phyloP scores from a whole-genome alignment of 2,888 invertebrate genomes.

The Iselma pallidipennis region DNA sequence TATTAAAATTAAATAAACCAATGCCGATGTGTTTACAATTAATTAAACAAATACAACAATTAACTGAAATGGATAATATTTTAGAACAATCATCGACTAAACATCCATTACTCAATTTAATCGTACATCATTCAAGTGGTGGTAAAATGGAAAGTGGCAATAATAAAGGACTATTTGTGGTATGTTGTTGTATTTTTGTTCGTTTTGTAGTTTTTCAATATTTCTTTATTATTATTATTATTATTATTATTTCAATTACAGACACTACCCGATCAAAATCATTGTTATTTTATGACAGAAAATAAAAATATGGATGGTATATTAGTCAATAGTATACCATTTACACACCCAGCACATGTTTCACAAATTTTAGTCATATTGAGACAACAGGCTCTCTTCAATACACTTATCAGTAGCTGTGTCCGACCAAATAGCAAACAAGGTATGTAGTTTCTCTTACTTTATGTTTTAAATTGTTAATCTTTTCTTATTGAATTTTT shows the following conservation, averaged over 20 bases:
- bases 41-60: constrained; percentile 67
- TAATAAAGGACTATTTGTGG: constrained; percentile 83
- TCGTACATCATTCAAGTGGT: constrained; percentile 77
- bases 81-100: constrained; percentile 53
- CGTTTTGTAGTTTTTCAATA: too few relatives aligned
- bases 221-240: not conserved
- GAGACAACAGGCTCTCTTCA: constrained; percentile 90
- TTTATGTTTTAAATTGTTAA: constrained; percentile 1
- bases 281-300: constrained; percentile 92
- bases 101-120: constrained; percentile 73
- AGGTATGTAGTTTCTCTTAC: constrained; percentile 57
- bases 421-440: constrained; percentile 80
- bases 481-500: constrained; percentile 9
- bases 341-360: constrained; percentile 92
- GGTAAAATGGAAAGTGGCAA: constrained; percentile 73
- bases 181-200: constrained; percentile 56
- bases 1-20: constrained; percentile 76
- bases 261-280: constrained; percentile 90
- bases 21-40: constrained; percentile 83
- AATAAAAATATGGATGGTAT: constrained; percentile 76
- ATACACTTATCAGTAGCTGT: constrained; percentile 85
- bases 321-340: constrained; percentile 80
- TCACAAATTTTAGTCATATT: constrained; percentile 83
- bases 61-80: constrained; percentile 59
- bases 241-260: constrained; percentile 50